phyloP scores from a whole-genome alignment of 2,113 vertebrate genomes.

The Aptenodytes patagonicus region DNA sequence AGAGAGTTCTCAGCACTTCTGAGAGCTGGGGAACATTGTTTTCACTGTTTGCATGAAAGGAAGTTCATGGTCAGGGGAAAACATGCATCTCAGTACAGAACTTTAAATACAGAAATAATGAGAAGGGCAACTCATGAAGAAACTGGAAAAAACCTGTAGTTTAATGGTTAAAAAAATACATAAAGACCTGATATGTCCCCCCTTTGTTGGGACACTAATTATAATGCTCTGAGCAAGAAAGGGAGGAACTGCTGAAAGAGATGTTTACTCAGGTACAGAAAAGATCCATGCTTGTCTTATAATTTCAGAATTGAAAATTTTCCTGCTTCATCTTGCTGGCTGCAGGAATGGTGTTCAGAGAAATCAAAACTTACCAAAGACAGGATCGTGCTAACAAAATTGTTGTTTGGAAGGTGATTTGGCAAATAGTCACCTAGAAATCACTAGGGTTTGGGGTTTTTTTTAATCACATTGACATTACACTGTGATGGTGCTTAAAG shows the following conservation, averaged over 20 bases:
- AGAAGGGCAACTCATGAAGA: background rate
- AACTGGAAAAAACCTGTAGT: background rate
- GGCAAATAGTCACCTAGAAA: background rate
- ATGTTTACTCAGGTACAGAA: background rate
- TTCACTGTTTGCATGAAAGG: background rate
- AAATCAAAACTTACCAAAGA: background rate
- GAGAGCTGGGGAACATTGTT: background rate
- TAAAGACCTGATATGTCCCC: background rate
- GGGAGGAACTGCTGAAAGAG: background rate
- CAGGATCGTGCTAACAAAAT: background rate
- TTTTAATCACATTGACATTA: background rate
- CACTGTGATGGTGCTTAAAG: background rate
- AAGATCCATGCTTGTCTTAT: background rate
- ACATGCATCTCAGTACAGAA: background rate
- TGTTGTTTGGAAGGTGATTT: background rate
- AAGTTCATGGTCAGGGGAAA: background rate
- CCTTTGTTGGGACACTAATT: background rate
- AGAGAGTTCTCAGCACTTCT: background rate
- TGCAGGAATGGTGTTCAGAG: background rate
- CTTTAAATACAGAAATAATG: background rate
- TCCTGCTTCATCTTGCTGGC: background rate
- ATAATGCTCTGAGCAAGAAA: background rate
- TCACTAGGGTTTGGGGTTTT: background rate
- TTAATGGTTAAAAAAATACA: background rate
- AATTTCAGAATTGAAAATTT: background rate